phyloP scores from a whole-genome alignment of 2,797 vertebrate species.

The Yasuhikotakia modesta region DNA sequence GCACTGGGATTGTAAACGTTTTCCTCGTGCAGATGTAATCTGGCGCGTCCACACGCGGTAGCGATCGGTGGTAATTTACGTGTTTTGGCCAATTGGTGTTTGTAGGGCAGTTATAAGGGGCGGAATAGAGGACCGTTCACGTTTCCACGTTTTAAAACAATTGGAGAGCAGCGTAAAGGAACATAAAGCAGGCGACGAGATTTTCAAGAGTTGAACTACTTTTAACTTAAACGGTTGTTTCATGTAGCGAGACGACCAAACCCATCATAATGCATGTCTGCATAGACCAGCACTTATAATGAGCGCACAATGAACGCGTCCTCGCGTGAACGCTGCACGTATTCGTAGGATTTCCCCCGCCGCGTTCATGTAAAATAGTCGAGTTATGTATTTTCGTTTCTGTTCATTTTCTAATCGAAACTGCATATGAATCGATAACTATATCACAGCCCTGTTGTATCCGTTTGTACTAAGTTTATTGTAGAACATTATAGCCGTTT shows the following conservation, averaged over 20 bases:
- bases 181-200: background rate
- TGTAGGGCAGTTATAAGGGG: slow-evolving; percentile 60
- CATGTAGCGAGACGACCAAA: background rate
- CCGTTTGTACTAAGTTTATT: too few species aligned
- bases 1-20: slow-evolving; percentile 77
- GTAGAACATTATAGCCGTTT: too few species aligned
- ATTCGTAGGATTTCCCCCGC: background rate
- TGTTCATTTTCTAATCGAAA: too few species aligned
- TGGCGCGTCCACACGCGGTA: slow-evolving; percentile 39
- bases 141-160: background rate
- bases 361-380: background rate
- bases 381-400: too few species aligned
- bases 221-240: background rate
- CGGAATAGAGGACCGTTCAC: background rate
- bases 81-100: slow-evolving; percentile 42
- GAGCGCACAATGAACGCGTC: background rate
- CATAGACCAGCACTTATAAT: background rate
- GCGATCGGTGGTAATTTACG: slow-evolving; percentile 59
- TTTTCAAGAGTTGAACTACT: background rate
- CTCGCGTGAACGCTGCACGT: background rate
- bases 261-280: background rate
- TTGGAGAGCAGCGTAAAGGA: background rate
- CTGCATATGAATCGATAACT: too few species aligned
- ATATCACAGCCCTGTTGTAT: too few species aligned
- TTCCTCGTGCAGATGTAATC: slow-evolving; percentile 70